Base-by-base conservation (phyloP, 2,113 vertebrate species). In the Hirundichthys speculiger region DNA sequence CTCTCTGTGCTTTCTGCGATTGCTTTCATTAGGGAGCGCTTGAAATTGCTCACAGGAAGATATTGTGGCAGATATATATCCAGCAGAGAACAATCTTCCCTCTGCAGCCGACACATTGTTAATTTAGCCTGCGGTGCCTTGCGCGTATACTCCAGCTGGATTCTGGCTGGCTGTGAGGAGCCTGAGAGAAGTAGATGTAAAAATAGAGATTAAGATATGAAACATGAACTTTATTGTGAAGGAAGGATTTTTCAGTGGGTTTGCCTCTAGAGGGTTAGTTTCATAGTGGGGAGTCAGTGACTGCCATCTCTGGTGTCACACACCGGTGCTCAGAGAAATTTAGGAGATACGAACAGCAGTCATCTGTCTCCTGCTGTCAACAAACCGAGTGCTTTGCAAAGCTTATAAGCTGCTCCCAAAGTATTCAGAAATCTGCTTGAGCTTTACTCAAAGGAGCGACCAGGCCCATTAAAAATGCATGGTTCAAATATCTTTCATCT, bases 71-170 rank as follows among this genome's bases (percentile, higher is more conserved):
- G 68, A 83, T 88, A 84, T 83, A 86, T 79, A 85, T 78, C 88
- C 80, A 84, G 64, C 82, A 61, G 80, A 80, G 85, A 85, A 73
- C 77, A 85, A 87, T 86, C 68, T 76, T 69, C 58, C 43, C 56
- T 75, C 55, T 83, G 76, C 72, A 65, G 24, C 50, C 25, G 41
- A 64, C 46, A 50, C 34, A 56, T 50, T 59, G 64, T 62, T 69
- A 25, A 51, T 19, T 65, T 24, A 54, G 55, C 55, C 56, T 4
- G 5, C 25, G 42, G 78, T 60, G 64, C 18, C 69, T n/a, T 18
- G 24, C 49, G 39, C 54, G 38, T 65, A 45, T 69, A 74, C 68
- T 70, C 54, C 53, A 24, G 24, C 45, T 21, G n/a, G 42, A 52
- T 48, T 73, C 53, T 39, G 14, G 27, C 30, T 34, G 30, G 2